Percentiles rank a stretch among this genome's conserved stretches.
phyloP scores from a whole-genome alignment of 2,113 vertebrate species.

The Tachuris rubrigastra region DNA sequence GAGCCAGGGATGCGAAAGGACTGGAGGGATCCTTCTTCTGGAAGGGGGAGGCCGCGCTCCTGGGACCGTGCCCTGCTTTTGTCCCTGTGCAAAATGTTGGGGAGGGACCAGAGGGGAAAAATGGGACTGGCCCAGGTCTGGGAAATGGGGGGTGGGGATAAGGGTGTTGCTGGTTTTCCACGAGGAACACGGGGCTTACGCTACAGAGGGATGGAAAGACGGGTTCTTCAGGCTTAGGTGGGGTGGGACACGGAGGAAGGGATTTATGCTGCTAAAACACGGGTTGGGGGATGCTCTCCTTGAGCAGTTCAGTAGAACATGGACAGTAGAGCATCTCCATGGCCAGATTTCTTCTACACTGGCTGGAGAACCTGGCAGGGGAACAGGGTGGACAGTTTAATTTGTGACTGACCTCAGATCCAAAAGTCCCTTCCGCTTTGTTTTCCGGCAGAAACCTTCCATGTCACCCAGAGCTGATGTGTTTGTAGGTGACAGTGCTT shows the following conservation, averaged over 20 bases:
- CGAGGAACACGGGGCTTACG: not conserved
- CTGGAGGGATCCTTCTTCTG: not conserved
- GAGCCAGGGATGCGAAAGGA: no score
- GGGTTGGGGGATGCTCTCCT: not conserved
- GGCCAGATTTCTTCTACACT: not conserved
- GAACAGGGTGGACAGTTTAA: not conserved
- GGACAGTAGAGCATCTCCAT: not conserved
- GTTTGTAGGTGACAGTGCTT: not conserved
- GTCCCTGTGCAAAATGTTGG: fast-evolving
- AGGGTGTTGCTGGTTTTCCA: not conserved
- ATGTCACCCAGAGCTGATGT: not conserved
- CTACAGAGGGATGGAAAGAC: not conserved
- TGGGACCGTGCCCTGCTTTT: not conserved
- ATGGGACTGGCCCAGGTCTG: no score
- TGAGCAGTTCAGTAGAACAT: not conserved
- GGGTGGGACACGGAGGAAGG: not conserved
- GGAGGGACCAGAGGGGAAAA: not conserved
- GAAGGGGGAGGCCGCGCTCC: not conserved
- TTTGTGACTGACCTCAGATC: not conserved
- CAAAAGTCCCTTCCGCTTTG: not conserved
- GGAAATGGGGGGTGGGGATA: not conserved
- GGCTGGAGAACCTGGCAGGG: not conserved
- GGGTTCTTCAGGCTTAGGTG: not conserved
- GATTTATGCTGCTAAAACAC: not conserved
- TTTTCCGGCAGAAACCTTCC: not conserved